Evolutionary conservation across 2,113 vertebrate species (phyloP).

Genomic region (Neoarius graeffei): DNA sequence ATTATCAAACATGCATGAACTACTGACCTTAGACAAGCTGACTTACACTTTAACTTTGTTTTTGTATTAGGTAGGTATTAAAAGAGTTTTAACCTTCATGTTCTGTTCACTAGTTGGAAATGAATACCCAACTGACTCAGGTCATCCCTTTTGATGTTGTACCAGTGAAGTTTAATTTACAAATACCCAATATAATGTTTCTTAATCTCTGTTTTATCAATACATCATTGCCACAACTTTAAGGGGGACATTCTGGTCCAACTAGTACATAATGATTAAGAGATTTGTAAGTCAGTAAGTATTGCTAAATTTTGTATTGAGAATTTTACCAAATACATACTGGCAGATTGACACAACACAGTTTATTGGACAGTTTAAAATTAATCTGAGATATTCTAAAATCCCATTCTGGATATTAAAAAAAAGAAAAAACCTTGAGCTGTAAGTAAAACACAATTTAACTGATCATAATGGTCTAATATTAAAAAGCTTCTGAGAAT

Average conservation of each 20-base stretch:
- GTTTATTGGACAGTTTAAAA: not conserved
- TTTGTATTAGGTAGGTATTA: not conserved
- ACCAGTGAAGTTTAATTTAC: not conserved
- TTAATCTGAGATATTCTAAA: not conserved
- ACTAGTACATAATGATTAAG: not conserved
- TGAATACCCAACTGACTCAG: not conserved
- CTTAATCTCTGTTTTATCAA: not conserved
- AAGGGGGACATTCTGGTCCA: not conserved
- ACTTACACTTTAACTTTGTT: not conserved
- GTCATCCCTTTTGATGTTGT: not conserved
- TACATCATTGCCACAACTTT: not conserved
- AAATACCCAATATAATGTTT: not conserved
- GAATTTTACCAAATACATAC: not conserved
- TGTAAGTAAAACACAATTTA: not conserved
- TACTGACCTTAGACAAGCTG: slow-evolving; percentile 10
- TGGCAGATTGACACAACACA: not conserved
- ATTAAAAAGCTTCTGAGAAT: not conserved
- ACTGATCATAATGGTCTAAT: not conserved
- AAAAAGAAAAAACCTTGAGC: not conserved
- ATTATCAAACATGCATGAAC: not conserved
- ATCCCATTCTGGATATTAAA: not conserved
- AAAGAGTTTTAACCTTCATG: not conserved
- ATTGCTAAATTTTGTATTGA: not conserved
- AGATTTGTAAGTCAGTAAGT: not conserved
- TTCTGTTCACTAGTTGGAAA: not conserved